Conservation (phyloP, 2,113 vertebrate species). For the Mungos mungo region DNA sequence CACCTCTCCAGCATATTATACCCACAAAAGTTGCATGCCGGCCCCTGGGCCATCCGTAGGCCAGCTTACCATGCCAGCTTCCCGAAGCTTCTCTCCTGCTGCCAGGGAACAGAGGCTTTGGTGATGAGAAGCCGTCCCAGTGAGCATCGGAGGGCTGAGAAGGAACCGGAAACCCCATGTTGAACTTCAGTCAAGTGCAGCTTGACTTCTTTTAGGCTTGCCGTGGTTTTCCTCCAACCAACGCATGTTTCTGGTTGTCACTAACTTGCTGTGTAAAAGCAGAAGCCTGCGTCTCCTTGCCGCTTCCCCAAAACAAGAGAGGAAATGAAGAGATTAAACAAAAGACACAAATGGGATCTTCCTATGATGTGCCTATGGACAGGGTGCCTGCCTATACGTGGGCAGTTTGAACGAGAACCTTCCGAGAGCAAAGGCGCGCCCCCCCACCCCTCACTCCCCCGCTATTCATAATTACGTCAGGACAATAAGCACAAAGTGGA, state of each 20-base stretch:
- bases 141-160: background rate
- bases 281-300: background rate
- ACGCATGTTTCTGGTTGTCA: background rate
- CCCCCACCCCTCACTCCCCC: no score
- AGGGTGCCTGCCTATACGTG: background rate
- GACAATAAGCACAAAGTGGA: background rate
- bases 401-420: background rate
- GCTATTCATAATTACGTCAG: background rate
- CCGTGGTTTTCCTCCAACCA: background rate
- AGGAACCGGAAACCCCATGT: background rate
- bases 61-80: background rate
- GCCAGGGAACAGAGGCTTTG: rapidly evolving
- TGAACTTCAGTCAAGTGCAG: background rate
- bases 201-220: background rate
- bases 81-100: background rate
- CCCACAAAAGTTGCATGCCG: background rate
- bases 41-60: background rate
- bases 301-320: background rate
- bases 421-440: background rate
- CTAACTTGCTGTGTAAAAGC: background rate
- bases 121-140: background rate
- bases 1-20: background rate
- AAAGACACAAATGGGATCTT: background rate
- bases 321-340: background rate
- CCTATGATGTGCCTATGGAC: background rate